Evolutionary conservation across 2,797 vertebrate genomes (phyloP), one percentile per base, ranked within the genome.

Genomic region (Falco columbarius): DNA sequence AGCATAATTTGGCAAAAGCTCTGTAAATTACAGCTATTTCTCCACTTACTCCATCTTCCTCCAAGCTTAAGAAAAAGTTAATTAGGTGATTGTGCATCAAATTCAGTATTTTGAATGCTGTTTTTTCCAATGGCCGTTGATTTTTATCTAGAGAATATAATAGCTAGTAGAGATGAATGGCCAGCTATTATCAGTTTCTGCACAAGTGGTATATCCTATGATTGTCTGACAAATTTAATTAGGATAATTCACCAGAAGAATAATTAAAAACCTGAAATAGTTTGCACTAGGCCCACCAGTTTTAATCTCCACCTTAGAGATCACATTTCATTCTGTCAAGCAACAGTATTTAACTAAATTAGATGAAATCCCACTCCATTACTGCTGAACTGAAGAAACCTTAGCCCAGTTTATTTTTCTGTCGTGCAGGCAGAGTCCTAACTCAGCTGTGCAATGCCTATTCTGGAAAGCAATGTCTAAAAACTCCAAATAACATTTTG

Each of bases 321-420:
- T 98, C 96, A 87, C 27, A 77, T 97, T 97, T 97, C 96, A 68
- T 91, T 94, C 94, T 97, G 96, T 95, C 93, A 96, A 95, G 95
- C 89, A 93, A 87, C 91, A 92, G 81, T 94, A 91, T 97, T 96
- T 96, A 95, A 95, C 92, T 90, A 86, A 97, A 95, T 97, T 97
- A 96, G 97, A 95, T 95, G 56, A 97, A 97, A 98, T 93, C 90
- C 95, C 89, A 89, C 82, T 94, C 94, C 84, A 83, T 97, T 96
- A 94, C 55, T 92, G 93, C 71, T 95, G 91, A 93, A 83, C 90
- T 95, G 81, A 86, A 82, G 94, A 97, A 97, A 97, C 91, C 83
- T 96, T 94, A 97, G 62, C 90, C 86, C 52, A 58, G 85, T 87
- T 95, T 96, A 90, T 85, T 96, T 97, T 92, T 91, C 84, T 93